phyloP scores from a whole-genome alignment of 2,888 invertebrate species.

The Saturnia pavonia region DNA sequence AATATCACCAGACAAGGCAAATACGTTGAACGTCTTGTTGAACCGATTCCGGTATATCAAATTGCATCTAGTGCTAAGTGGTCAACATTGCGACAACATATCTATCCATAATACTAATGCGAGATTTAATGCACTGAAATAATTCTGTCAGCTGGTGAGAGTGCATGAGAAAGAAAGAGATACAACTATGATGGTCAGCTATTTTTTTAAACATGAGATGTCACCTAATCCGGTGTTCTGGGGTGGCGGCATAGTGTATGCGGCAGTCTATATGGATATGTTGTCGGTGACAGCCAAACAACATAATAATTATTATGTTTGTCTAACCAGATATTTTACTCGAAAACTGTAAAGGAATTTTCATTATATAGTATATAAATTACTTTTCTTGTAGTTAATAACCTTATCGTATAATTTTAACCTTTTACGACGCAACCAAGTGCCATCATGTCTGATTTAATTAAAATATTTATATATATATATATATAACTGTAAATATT shows the following conservation, averaged over 20 bases:
- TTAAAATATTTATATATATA: constrained; percentile 72
- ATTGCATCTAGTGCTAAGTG: background rate
- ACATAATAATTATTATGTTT: background rate
- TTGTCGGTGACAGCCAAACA: background rate
- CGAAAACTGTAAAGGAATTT: background rate
- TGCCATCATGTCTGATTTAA: constrained; percentile 76
- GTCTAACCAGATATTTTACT: background rate
- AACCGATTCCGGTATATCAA: background rate
- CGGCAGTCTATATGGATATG: background rate
- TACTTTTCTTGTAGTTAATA: constrained; percentile 16
- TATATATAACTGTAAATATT: constrained; percentile 67
- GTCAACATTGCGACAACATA: background rate
- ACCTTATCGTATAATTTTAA: constrained; percentile 34
- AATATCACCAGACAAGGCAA: background rate
- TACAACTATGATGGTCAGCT: background rate
- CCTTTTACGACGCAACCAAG: constrained; percentile 74
- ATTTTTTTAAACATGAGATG: no score
- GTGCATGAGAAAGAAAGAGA: background rate
- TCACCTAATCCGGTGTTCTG: no score
- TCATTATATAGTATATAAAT: background rate
- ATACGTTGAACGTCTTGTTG: background rate
- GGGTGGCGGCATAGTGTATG: no score
- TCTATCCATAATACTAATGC: background rate
- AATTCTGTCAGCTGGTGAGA: background rate
- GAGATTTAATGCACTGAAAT: background rate